phyloP scores from a whole-genome alignment of 35 echinoderm and acorn worm species.

The Eucidaris tribuloides region DNA sequence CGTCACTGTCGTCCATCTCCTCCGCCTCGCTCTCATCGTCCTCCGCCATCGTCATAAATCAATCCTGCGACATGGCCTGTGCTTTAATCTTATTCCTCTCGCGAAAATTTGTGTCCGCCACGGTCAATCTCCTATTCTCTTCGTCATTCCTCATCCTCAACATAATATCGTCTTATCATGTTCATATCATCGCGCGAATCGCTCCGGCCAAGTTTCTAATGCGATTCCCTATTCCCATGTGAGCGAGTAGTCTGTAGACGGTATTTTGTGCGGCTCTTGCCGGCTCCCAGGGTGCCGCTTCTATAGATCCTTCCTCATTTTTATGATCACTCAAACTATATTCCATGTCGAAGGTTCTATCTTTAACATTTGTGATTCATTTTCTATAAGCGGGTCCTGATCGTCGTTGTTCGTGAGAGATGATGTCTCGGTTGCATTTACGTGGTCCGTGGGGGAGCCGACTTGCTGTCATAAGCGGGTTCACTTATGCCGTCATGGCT shows the following conservation, averaged over 20 bases:
- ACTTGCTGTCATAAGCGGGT: conserved; percentile 72
- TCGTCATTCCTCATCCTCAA: conserved; percentile 28
- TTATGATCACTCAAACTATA: conserved; percentile 24
- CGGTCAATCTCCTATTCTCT: conserved; percentile 58
- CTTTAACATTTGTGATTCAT: conserved; percentile 52
- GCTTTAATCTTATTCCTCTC: conserved; percentile 93
- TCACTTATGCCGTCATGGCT: conserved; percentile 75
- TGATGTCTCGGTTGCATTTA: conserved; percentile 77
- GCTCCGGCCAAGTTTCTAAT: conserved; percentile 40
- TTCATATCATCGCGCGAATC: conserved; percentile 10
- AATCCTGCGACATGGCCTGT: conserved; percentile 81
- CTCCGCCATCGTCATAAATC: conserved; percentile 69
- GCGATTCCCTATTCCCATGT: conserved; percentile 65
- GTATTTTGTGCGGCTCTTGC: conserved; percentile 82
- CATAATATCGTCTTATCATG: conserved; percentile 38
- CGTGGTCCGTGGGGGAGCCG: conserved; percentile 49
- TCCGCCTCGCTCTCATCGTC: conserved; percentile 51
- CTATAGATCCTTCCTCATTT: conserved; percentile 28
- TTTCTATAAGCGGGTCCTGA: conserved; percentile 62
- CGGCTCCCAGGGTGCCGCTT: not conserved
- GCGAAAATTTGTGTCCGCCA: conserved; percentile 73
- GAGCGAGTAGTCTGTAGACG: conserved; percentile 77
- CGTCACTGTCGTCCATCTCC: conserved; percentile 46
- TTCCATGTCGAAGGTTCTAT: conserved; percentile 13
- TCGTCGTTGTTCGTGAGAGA: no score